Percentiles rank a stretch among this genome's conserved stretches.
phyloP scores from a whole-genome alignment of 2,888 invertebrate genomes.

The Scaptomyza caliginosa region DNA sequence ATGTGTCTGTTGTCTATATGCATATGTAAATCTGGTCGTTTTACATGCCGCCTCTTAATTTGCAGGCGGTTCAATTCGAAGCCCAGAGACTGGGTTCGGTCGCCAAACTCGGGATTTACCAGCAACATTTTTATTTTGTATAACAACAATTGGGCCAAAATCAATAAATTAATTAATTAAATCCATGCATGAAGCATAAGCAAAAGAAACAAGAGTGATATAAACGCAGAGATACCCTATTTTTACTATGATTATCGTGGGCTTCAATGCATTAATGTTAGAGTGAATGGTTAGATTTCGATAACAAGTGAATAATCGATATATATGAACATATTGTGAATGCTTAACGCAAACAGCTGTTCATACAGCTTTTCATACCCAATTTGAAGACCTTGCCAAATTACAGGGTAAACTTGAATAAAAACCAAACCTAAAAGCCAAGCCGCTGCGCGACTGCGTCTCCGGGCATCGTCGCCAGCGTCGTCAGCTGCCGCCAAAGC shows the following conservation, averaged over 20 bases:
- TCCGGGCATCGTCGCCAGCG: not conserved
- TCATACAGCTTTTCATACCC: too few relatives aligned
- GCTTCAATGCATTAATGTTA: too few relatives aligned
- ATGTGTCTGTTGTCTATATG: conserved; percentile 12
- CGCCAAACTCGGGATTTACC: conserved; percentile 58
- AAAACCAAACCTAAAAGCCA: conserved; percentile 43
- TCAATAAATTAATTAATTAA: conserved; percentile 71
- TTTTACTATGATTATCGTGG: too few relatives aligned
- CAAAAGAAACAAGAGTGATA: conserved; percentile 1
- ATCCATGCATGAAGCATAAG: conserved; percentile 14
- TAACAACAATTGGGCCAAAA: conserved; percentile 63
- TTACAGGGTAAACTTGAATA: too few relatives aligned
- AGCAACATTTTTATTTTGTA: conserved; percentile 36
- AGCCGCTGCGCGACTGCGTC: conserved; percentile 11
- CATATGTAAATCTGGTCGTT: conserved; percentile 41
- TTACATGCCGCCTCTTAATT: conserved; percentile 38
- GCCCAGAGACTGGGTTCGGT: conserved; percentile 1
- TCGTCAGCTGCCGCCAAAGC: conserved; percentile 24
- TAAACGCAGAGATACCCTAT: too few relatives aligned
- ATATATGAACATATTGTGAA: too few relatives aligned
- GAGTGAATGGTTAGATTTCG: too few relatives aligned
- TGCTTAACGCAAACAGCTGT: too few relatives aligned
- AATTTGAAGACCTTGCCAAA: too few relatives aligned
- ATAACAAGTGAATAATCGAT: too few relatives aligned
- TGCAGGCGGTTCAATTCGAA: conserved; percentile 5